A percentile compares a stretch with the other conserved stretches of the same genome.
These are phyloP conservation scores for Argynnis bischoffii DNA, from an alignment of 2,888 invertebrate genomes.

Conservation along the genomic window DNA sequence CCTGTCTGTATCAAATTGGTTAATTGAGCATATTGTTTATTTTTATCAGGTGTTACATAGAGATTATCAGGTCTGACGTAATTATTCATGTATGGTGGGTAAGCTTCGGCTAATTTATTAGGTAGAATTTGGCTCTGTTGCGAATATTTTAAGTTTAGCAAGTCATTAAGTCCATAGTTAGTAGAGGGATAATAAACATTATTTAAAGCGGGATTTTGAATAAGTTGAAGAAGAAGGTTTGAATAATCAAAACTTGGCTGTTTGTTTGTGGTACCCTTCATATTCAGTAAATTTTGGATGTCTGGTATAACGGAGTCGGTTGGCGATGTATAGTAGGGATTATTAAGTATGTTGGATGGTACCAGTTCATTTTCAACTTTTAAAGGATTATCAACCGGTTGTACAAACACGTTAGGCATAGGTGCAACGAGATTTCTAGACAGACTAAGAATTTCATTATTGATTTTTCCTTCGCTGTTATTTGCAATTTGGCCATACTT, in stretches of 20 bases:
- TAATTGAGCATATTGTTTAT: conserved; percentile 36
- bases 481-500: neutral
- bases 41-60: conserved; percentile 29
- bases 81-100: neutral
- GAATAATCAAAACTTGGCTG: neutral
- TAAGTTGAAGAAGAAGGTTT: too few species aligned
- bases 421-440: neutral
- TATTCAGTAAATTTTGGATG: neutral
- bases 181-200: neutral
- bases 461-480: neutral
- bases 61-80: conserved; percentile 18
- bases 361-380: too few species aligned
- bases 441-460: neutral
- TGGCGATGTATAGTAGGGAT: neutral
- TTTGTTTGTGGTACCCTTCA: neutral
- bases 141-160: neutral
- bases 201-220: too few species aligned
- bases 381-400: too few species aligned
- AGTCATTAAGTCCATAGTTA: neutral
- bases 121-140: neutral
- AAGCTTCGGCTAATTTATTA: neutral
- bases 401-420: neutral
- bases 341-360: too few species aligned
- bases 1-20: conserved; percentile 45
- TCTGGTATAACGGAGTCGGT: neutral